Evolutionary conservation across 2,888 invertebrate genomes (phyloP), one percentile per base, ranked within the genome.

Genomic region (Toxonevra muliebris): DNA sequence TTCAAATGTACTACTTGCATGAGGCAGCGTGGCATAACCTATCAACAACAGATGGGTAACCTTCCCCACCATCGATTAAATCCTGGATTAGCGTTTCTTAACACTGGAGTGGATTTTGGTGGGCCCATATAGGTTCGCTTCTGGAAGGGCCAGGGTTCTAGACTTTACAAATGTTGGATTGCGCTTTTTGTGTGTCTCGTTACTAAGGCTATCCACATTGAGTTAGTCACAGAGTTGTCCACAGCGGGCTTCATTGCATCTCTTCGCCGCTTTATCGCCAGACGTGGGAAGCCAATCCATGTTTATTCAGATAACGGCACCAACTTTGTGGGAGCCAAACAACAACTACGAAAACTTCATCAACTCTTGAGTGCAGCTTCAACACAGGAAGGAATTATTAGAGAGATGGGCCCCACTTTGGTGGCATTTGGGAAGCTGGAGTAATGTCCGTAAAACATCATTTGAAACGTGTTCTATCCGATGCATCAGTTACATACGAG

Each of bases 301-400:
- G 69, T 72, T 11, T 59, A 66, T 5, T 69, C 63, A 3, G 69
- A 69, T 11, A 69, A 69, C 59, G 69, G 61, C 11, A 68, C 67
- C 5, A 69, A 70, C 20, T 72, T 73, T 40, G 58, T 71, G 1
- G 69, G 69, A 9, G 66, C 66, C 1, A 69, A 71, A 50, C 43
- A 52, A 30, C 66, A 68, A 10, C 60, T 71, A 1, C 61, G 50
- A 17, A 45, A 62, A 13, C 19, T 67, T 15, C 13, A 45, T 45
- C 45, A 45, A 45, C 13, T 45, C 1, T 13, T 45, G 10, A 13
- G 45, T 45, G 13, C 45, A 45, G 45, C 10, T 45, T 45, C 45
- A 1, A 45, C 45, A 45, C 45, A 13, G 13, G 45, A 45, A 13
- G 45, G 11, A 1, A 45, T 45, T 45, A 45, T 13, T 13, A 45